These are phyloP conservation scores for Xerus inauris DNA, from an alignment of 2,113 vertebrate genomes.

Conservation along the genomic window DNA sequence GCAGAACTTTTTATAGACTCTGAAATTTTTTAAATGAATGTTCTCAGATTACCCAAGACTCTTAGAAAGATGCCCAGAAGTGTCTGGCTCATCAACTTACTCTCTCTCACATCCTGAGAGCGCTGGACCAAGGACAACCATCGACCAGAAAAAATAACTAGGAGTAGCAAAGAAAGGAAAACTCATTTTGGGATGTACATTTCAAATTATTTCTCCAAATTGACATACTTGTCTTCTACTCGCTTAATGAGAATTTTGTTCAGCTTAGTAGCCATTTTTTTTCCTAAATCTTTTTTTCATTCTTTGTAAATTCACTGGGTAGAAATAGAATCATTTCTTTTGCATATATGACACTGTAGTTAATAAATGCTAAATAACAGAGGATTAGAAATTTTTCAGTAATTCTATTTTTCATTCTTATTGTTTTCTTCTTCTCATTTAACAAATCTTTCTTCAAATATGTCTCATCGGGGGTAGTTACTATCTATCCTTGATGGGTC, in stretches of 20 bases:
- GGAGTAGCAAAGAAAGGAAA: neutral
- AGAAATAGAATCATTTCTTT: neutral
- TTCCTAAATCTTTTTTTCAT: neutral
- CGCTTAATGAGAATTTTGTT: neutral
- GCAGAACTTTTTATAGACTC: neutral
- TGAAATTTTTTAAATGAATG: neutral
- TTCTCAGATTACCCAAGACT: neutral
- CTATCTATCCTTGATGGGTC: neutral
- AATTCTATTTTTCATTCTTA: neutral
- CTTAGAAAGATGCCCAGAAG: neutral
- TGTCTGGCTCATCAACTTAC: neutral
- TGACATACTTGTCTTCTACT: constrained; percentile 5
- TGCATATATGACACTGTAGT: neutral
- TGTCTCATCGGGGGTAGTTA: neutral
- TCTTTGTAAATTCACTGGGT: constrained; percentile 2
- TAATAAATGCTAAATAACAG: constrained; percentile 39
- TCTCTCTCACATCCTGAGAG: neutral
- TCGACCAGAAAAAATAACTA: neutral
- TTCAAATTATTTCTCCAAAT: constrained; percentile 31
- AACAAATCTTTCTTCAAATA: constrained; percentile 36
- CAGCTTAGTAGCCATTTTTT: neutral
- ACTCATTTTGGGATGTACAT: neutral
- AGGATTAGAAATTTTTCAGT: constrained; percentile 41
- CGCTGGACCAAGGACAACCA: neutral
- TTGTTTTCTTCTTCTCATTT: constrained; percentile 39